Evolutionary conservation across 2,113 vertebrate species (phyloP).

Genomic region (Plotosus lineatus): DNA sequence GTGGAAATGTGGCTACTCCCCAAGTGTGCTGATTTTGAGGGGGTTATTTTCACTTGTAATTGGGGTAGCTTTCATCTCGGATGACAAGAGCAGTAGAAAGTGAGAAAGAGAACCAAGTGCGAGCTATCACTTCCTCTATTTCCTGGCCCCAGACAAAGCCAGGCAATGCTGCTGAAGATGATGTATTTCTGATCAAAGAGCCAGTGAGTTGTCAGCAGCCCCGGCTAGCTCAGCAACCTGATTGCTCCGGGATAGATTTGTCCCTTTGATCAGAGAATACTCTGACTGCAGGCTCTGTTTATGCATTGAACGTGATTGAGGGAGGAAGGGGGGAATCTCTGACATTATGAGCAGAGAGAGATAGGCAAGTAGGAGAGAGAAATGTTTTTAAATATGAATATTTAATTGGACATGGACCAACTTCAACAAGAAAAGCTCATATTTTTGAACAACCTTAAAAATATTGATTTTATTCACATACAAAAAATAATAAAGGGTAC

Average conservation of each 20-base stretch:
- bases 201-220: constrained; percentile 78
- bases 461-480: neutral
- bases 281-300: constrained; percentile 74
- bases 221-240: constrained; percentile 74
- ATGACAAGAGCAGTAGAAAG: constrained; percentile 76
- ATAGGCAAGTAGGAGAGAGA: constrained; percentile 15
- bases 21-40: constrained; percentile 64
- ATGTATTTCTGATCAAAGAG: constrained; percentile 88
- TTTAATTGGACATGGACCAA: constrained; percentile 64
- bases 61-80: constrained; percentile 86
- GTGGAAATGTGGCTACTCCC: constrained; percentile 57
- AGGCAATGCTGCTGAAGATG: constrained; percentile 78
- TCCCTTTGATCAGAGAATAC: constrained; percentile 83
- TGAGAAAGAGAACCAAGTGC: constrained; percentile 78
- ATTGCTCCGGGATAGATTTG: constrained; percentile 77
- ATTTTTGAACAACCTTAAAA: constrained; percentile 20
- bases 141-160: constrained; percentile 88
- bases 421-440: constrained; percentile 61
- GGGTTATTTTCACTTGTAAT: constrained; percentile 83
- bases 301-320: constrained; percentile 65
- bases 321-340: constrained; percentile 42
- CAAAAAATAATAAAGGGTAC: neutral
- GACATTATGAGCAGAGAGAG: constrained; percentile 62
- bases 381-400: constrained; percentile 73
- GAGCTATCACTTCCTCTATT: constrained; percentile 83